Base-by-base conservation (phyloP, 2,113 vertebrate genomes). In the Struthio camelus region DNA sequence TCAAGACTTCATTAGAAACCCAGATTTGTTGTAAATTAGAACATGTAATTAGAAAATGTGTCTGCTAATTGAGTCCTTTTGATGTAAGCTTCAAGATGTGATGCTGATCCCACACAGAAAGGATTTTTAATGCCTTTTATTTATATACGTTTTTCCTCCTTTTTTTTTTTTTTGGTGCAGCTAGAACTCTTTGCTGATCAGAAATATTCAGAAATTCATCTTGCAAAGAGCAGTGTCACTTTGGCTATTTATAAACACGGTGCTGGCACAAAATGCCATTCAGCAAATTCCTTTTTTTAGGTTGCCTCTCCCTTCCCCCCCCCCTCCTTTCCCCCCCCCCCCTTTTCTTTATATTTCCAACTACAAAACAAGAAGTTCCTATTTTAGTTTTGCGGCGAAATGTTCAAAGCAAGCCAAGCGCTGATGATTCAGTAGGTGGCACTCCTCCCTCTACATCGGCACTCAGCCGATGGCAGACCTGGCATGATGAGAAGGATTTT, bases 261-360 rank as follows among this genome's bases (percentile, higher is more conserved):
- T 22, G 91, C 93, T 94, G 94, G 96, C 91, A 89, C 95, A 91
- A 94, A 95, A 48, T 6, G 75, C 96, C 96, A 88, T 96, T 97
- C 97, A 97, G 95, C 96, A 95, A 94, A 94, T 95, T 71, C 89
- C 96, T 90, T 97, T 97, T 96, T 97, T 94, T 97, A 96, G 97
- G 87, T 91, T 95, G 75, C n/a, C 67, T n/a, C 91, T 80, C 44
- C 32, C 24, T 23, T 13, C 65, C 36, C 40, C 23, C 17, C 42
- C 32, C 16, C 11, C 32, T 34, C 65, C 8, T 38, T 34, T 42
- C 51, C 70, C 38, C 38, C 16, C 14, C 18, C 51, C 14, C 25
- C 36, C 13, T 81, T 89, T 87, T 87, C 95, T 94, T 95, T 96
- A 80, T 91, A 50, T 89, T 95, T 73, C 85, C 89, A 70, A 85